Evolutionary conservation across 2,797 vertebrate genomes (phyloP).

Genomic region (Rhadinocentrus ornatus): DNA sequence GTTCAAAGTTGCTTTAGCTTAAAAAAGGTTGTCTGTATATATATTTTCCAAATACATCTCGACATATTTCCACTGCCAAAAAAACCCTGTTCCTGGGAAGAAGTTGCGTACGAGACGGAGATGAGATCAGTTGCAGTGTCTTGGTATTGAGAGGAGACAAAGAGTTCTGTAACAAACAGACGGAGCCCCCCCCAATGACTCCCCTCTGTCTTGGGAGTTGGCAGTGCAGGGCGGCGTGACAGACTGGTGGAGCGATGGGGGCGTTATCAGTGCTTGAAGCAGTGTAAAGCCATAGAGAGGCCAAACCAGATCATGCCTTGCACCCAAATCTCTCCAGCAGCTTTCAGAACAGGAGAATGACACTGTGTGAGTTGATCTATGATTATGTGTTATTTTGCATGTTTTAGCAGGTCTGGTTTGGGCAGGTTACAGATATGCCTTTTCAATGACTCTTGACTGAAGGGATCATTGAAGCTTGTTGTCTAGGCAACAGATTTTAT

Average conservation of each 20-base stretch:
- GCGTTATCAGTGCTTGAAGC: conserved; percentile 12
- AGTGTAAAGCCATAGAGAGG: conserved; percentile 30
- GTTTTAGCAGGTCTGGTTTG: conserved; percentile 8
- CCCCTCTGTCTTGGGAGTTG: conserved; percentile 37
- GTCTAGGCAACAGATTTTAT: conserved; percentile 40
- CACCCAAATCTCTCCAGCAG: conserved; percentile 40
- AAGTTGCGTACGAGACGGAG: too few species aligned
- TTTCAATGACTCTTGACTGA: conserved; percentile 40
- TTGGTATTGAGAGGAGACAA: conserved; percentile 41
- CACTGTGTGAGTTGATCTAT: neutral
- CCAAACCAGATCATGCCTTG: conserved; percentile 33
- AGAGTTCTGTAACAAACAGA: conserved; percentile 32
- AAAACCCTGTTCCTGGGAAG: too few species aligned
- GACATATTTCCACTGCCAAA: conserved; percentile 15
- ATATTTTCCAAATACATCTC: neutral
- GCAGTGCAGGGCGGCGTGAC: conserved; percentile 34
- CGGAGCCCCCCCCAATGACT: conserved; percentile 25
- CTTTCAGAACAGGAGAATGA: conserved; percentile 1
- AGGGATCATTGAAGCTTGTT: conserved; percentile 50
- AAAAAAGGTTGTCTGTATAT: too few species aligned
- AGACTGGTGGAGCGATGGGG: conserved; percentile 20
- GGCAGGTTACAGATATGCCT: conserved; percentile 32
- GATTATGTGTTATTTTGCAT: conserved; percentile 30
- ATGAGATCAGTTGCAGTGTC: conserved; percentile 36
- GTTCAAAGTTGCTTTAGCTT: neutral